Evolutionary conservation across 2,888 invertebrate species (phyloP).

Genomic region (Ophion slaviceki): DNA sequence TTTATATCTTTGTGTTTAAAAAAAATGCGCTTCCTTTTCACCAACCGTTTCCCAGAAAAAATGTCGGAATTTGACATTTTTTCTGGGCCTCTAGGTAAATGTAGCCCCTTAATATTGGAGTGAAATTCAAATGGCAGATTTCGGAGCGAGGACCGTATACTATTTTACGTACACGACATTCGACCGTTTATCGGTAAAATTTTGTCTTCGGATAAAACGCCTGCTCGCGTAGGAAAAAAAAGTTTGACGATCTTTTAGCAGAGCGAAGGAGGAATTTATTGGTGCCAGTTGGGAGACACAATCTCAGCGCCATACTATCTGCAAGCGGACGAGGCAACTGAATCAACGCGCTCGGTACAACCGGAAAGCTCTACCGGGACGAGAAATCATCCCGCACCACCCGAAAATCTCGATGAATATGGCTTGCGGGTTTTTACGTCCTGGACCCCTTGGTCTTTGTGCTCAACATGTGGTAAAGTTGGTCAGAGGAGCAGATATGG

Average conservation of each 20-base stretch:
- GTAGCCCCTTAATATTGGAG: too few species aligned
- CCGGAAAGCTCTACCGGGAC: conserved; percentile 74
- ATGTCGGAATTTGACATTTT: too few species aligned
- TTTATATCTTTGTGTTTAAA: too few species aligned
- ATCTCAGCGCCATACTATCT: conserved; percentile 84
- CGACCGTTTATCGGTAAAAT: not conserved
- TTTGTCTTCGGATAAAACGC: not conserved
- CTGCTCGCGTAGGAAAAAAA: not conserved
- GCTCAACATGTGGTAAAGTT: conserved; percentile 86
- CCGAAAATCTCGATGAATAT: conserved; percentile 73
- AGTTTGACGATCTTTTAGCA: conserved; percentile 60
- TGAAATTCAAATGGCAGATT: too few species aligned
- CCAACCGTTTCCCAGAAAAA: too few species aligned
- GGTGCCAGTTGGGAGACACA: conserved; percentile 84
- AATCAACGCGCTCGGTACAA: conserved; percentile 81
- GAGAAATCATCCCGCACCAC: conserved; percentile 77
- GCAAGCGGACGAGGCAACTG: conserved; percentile 83
- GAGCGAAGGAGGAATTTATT: conserved; percentile 85
- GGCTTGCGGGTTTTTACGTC: conserved; percentile 84
- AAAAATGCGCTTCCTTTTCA: too few species aligned
- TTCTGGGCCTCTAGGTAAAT: too few species aligned
- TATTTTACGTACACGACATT: too few species aligned
- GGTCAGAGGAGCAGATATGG: conserved; percentile 87
- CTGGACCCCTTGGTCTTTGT: conserved; percentile 88
- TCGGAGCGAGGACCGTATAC: too few species aligned